Evolutionary conservation across 2,113 vertebrate species (phyloP).

Genomic region (Engystomops pustulosus): DNA sequence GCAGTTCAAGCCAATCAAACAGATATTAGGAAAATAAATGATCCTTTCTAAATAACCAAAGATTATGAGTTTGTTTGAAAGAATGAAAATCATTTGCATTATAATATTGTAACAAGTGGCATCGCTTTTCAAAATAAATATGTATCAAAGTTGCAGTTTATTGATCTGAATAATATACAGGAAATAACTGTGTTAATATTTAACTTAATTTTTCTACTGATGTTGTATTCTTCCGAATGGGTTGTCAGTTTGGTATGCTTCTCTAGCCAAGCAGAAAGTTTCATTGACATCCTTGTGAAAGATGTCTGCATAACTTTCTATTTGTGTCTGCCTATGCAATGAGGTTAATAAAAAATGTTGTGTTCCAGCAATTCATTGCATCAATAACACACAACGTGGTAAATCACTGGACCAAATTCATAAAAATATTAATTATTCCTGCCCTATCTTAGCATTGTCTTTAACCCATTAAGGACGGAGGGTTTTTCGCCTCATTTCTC

Average conservation of each 20-base stretch:
- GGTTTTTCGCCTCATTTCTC: too few relatives aligned
- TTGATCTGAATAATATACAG: neutral
- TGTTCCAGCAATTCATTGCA: neutral
- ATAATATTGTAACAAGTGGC: neutral
- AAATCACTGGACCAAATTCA: neutral
- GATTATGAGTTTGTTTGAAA: slow-evolving; percentile 1
- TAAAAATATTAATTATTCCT: too few relatives aligned
- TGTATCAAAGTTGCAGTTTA: neutral
- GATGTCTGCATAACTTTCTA: neutral
- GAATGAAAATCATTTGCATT: neutral
- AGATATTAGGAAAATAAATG: slow-evolving; percentile 22
- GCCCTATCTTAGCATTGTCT: too few relatives aligned
- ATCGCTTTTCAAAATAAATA: neutral
- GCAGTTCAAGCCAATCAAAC: neutral
- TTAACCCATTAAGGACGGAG: too few relatives aligned
- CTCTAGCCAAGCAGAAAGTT: neutral
- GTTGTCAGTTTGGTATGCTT: neutral
- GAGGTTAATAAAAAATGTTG: neutral
- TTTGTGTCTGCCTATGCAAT: neutral
- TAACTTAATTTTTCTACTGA: neutral
- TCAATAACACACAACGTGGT: neutral
- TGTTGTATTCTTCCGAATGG: neutral
- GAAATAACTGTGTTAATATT: neutral
- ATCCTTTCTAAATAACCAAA: neutral
- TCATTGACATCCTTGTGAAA: neutral